Conservation (phyloP, 2,113 vertebrate species). For the Pseudorasbora parva region DNA sequence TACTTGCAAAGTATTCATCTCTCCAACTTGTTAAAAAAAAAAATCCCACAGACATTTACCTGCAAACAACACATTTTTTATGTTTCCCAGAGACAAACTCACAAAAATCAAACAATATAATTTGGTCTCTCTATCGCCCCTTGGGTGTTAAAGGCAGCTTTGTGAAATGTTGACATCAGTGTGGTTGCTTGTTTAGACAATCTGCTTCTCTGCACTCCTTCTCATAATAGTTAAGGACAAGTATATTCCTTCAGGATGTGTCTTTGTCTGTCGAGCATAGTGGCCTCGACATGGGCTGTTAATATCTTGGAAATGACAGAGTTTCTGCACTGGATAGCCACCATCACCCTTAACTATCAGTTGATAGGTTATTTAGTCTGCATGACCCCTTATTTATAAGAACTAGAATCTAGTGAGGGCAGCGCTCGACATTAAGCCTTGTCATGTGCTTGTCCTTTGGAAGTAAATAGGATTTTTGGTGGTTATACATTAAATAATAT, state of each 20-base stretch:
- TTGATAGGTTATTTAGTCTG: background rate
- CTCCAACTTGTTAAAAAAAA: background rate
- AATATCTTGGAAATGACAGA: background rate
- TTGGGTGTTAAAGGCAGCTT: background rate
- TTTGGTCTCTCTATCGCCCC: background rate
- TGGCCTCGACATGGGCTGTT: background rate
- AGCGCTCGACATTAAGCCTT: no score
- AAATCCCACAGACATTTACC: background rate
- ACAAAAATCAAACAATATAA: background rate
- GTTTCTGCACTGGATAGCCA: background rate
- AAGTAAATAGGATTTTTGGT: no score
- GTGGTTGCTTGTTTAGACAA: slow-evolving; percentile 2
- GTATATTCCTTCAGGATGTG: background rate
- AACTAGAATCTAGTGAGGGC: background rate
- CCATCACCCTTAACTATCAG: background rate
- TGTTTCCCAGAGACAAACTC: background rate
- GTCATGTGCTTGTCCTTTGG: no score
- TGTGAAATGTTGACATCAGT: background rate
- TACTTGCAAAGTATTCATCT: background rate
- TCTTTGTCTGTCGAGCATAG: background rate
- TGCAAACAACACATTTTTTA: background rate
- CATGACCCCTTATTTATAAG: background rate
- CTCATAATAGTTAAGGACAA: background rate
- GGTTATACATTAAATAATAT: no score
- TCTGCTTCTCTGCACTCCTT: background rate